Evolutionary conservation across 2,888 invertebrate genomes (phyloP).

Genomic region (Tethea ocularis): DNA sequence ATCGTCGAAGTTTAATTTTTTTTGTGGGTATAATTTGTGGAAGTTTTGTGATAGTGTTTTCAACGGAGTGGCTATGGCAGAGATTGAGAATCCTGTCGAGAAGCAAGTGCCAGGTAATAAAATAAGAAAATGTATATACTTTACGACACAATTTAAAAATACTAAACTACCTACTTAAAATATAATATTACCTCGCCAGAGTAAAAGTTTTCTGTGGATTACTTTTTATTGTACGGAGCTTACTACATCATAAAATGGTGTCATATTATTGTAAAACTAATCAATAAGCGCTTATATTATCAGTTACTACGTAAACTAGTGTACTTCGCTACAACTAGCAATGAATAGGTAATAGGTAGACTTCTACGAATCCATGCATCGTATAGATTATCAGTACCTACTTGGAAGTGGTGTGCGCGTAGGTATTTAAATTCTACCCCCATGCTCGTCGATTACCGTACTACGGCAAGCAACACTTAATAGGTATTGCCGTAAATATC

Average conservation of each 20-base stretch:
- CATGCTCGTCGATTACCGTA: too few relatives aligned
- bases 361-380: too few relatives aligned
- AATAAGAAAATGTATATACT: background rate
- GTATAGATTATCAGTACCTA: too few relatives aligned
- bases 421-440: too few relatives aligned
- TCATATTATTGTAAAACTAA: background rate
- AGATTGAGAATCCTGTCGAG: background rate
- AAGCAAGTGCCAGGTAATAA: background rate
- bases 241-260: background rate
- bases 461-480: too few relatives aligned
- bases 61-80: background rate
- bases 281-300: background rate
- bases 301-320: background rate
- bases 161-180: background rate
- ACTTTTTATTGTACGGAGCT: background rate
- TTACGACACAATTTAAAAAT: too few relatives aligned
- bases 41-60: slow-evolving; percentile 20
- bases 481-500: too few relatives aligned
- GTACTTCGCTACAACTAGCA: too few relatives aligned
- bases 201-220: too few relatives aligned
- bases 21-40: slow-evolving; percentile 32
- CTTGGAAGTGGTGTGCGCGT: too few relatives aligned
- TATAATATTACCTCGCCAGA: too few relatives aligned
- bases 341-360: too few relatives aligned
- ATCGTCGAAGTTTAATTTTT: slow-evolving; percentile 37